Evolutionary conservation across 92 coral and sea anemone species (phyloP), one percentile per base, ranked within the genome.

Genomic region (Phymanthus crucifer): DNA sequence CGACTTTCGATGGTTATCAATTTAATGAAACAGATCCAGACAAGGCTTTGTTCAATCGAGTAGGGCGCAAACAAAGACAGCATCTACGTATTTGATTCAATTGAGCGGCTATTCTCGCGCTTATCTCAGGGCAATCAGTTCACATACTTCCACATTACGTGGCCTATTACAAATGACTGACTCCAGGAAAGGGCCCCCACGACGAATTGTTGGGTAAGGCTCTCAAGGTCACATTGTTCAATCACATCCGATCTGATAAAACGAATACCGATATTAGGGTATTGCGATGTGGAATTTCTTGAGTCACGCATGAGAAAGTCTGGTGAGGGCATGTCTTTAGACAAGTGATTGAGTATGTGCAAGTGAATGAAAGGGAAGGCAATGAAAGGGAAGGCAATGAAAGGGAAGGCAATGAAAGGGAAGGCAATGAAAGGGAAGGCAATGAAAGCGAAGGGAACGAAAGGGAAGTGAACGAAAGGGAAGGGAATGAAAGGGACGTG

Each of bases 171-270:
- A 29, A 61, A n/a, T n/a, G 34, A 27, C 4, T 27, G 16, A 27
- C 68, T 24, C 33, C 68, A 61, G 68, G 68, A 61, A n/a, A 61
- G 68, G 34, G 27, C 68, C 68, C 68, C 68, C 68, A 26, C 68
- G 34, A 61, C 18, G 68, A 17, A 24, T 61, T 34, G 68, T 61
- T 61, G 29, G 26, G 29, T 33, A 61, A 61, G 7, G 50, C 78
- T 31, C 50, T 31, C 50, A 40, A 74, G 78, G 78, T 74, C 66
- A 27, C 23, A 29, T 33, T 24, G 11, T 21, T 46, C 65, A 74
- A 74, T 74, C 78, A 74, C 66, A 74, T 74, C 78, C 78, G 78
- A n/a, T 74, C 27, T 31, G 78, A 74, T 74, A 74, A 74, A 29
- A 31, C 36, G 50, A 33, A 48, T 74, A 26, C 66, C 78, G 14